These are phyloP conservation scores for Gobiocypris rarus DNA, from an alignment of 2,113 vertebrate genomes.

Conservation along the genomic window DNA sequence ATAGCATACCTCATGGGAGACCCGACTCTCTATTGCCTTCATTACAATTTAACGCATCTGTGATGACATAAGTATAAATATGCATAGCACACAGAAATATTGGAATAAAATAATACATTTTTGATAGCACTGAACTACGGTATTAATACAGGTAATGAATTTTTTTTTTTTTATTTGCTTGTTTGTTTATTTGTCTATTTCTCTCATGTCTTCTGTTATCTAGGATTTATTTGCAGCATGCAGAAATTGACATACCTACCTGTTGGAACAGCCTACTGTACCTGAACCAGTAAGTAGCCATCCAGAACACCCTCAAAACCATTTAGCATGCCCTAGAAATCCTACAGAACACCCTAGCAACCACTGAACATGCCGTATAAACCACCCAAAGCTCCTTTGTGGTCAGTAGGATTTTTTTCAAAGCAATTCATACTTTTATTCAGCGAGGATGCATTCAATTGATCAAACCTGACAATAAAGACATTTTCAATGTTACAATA, in stretches of 20 bases:
- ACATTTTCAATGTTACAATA: too few species aligned
- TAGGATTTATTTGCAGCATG: neutral
- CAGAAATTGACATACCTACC: neutral
- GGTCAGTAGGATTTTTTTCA: too few species aligned
- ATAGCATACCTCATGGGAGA: constrained; percentile 5
- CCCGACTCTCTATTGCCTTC: neutral
- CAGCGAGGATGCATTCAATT: too few species aligned
- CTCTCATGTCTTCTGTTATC: neutral
- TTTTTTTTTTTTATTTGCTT: neutral
- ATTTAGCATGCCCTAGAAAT: too few species aligned
- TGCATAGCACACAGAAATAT: neutral
- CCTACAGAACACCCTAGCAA: too few species aligned
- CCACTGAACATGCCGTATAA: too few species aligned
- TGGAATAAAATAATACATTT: neutral
- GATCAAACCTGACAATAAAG: too few species aligned
- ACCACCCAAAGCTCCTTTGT: too few species aligned
- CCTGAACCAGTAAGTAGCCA: neutral
- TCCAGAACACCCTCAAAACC: too few species aligned
- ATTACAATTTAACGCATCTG: neutral
- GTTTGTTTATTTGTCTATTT: neutral
- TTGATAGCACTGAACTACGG: neutral
- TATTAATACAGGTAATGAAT: neutral
- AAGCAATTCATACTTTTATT: too few species aligned
- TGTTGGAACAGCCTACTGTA: neutral
- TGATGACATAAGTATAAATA: neutral